Conservation (phyloP, 2,888 invertebrate genomes). For the Drosophila incognita region DNA sequence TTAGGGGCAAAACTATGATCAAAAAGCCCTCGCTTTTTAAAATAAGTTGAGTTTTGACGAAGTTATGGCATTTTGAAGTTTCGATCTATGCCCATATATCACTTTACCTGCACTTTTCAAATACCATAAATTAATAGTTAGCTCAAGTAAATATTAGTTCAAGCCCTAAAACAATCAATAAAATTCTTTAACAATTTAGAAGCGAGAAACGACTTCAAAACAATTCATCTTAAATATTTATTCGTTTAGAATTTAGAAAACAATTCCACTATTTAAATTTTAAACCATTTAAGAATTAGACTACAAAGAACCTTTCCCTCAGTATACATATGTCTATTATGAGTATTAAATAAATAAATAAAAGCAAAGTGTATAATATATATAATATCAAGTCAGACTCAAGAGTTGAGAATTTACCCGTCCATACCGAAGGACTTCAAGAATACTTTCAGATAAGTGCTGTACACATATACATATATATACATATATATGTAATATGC, state of each 20-base stretch:
- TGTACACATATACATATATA: neutral
- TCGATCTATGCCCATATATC: too few species aligned
- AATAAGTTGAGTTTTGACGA: too few species aligned
- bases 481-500: too few species aligned
- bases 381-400: neutral
- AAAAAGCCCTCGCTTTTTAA: too few species aligned
- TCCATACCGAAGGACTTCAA: neutral
- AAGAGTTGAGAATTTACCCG: neutral
- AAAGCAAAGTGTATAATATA: neutral
- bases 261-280: too few species aligned
- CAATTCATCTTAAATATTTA: too few species aligned
- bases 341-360: neutral
- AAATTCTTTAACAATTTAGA: neutral
- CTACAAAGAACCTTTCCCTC: neutral
- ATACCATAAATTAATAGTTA: neutral
- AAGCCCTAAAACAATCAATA: neutral
- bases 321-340: neutral
- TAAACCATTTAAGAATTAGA: neutral
- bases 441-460: neutral
- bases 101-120: neutral
- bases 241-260: too few species aligned
- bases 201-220: too few species aligned
- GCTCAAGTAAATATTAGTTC: neutral
- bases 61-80: too few species aligned
- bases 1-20: too few species aligned